phyloP scores from a whole-genome alignment of 92 coral and sea anemone species.

The Zoanthus gigantus region DNA sequence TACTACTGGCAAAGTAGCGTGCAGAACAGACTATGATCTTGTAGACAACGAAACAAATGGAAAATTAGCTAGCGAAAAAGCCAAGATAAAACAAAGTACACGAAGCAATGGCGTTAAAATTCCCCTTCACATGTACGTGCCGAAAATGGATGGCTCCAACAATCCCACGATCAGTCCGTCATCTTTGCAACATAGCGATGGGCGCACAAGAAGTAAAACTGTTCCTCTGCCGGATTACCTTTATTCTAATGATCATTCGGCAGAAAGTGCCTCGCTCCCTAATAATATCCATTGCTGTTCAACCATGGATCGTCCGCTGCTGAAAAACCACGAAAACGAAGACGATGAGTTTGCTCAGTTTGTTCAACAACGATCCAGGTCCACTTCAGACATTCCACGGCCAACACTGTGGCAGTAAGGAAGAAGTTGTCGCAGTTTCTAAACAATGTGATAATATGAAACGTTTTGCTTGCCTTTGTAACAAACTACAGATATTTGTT shows the following conservation, averaged over 20 bases:
- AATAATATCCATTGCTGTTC: background rate
- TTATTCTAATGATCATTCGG: background rate
- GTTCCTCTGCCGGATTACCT: slow-evolving; percentile 46
- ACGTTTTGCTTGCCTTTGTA: no score
- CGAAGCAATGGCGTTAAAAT: slow-evolving; percentile 2
- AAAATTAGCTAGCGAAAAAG: background rate
- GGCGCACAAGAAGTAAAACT: slow-evolving; percentile 62
- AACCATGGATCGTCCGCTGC: background rate
- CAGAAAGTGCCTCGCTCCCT: background rate
- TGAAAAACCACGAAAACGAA: slow-evolving; percentile 48
- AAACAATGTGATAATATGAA: no score
- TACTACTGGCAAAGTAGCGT: slow-evolving; percentile 6
- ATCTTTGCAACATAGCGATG: slow-evolving; percentile 43
- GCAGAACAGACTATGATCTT: background rate
- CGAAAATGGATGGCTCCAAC: background rate
- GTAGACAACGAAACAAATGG: background rate
- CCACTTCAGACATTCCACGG: slow-evolving; percentile 10
- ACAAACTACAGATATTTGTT: no score
- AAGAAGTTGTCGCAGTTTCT: no score
- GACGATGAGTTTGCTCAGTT: slow-evolving; percentile 85
- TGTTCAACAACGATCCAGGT: slow-evolving; percentile 76
- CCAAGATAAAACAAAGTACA: background rate
- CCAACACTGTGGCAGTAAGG: background rate
- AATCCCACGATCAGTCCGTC: background rate
- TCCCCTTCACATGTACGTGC: slow-evolving; percentile 31